A percentile compares a stretch with the other conserved stretches of the same genome.
Conservation (phyloP, 2,888 invertebrate species). For the Oeneis ivallda region DNA sequence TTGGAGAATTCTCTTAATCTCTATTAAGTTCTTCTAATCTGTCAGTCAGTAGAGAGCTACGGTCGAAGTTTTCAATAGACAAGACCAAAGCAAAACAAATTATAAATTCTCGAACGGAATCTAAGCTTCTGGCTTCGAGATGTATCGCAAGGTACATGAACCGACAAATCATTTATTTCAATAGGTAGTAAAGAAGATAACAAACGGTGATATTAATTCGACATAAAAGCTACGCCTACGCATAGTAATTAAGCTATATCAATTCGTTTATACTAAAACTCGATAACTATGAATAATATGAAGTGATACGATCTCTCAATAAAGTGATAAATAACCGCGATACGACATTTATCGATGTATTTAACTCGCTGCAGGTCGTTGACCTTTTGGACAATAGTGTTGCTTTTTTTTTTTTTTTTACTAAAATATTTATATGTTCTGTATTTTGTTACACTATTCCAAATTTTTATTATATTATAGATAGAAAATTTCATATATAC, state of each 20-base stretch:
- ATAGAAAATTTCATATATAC: too few relatives aligned
- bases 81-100: too few relatives aligned
- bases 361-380: slow-evolving; percentile 9
- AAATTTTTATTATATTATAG: too few relatives aligned
- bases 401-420: background rate
- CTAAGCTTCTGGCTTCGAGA: too few relatives aligned
- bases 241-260: background rate
- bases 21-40: too few relatives aligned
- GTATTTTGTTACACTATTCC: too few relatives aligned
- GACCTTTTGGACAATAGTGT: slow-evolving; percentile 14
- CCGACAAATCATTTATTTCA: background rate
- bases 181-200: background rate
- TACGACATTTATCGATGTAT: background rate
- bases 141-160: background rate
- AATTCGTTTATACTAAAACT: slow-evolving; percentile 2
- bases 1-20: too few relatives aligned
- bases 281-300: slow-evolving; percentile 14
- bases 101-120: too few relatives aligned
- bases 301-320: slow-evolving; percentile 10
- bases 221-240: background rate
- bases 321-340: slow-evolving; percentile 4
- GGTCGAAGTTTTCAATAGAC: too few relatives aligned
- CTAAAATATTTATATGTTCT: background rate
- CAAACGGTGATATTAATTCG: background rate
- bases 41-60: too few relatives aligned